A percentile compares a stretch with the other conserved stretches of the same genome.
Conservation (phyloP, 2,113 vertebrate genomes). For the Manacus vitellinus region DNA sequence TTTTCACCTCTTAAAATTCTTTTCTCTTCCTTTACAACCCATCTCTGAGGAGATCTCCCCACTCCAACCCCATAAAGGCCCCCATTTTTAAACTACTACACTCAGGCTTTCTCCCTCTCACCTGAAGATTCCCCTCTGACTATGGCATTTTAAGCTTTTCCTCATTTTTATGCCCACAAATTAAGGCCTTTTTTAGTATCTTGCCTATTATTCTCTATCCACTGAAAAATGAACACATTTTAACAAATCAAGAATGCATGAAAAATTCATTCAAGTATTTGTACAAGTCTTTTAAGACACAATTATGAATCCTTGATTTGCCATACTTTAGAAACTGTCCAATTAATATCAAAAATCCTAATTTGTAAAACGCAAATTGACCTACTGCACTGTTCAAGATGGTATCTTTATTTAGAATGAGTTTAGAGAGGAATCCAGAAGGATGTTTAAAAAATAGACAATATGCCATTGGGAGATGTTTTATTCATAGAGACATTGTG, state of each 20-base stretch:
- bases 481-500: conserved; percentile 41
- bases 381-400: conserved; percentile 2
- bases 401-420: conserved; percentile 43
- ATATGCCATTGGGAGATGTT: conserved; percentile 36
- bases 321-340: conserved; percentile 25
- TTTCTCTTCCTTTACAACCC: background rate
- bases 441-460: conserved; percentile 11
- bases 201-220: background rate
- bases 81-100: background rate
- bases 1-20: background rate
- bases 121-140: background rate
- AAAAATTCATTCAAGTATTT: conserved; percentile 63
- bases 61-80: background rate
- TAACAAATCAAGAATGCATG: conserved; percentile 41
- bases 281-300: conserved; percentile 36
- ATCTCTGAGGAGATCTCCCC: background rate
- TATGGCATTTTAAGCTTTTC: background rate
- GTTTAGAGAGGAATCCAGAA: conserved; percentile 15
- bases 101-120: background rate
- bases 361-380: conserved; percentile 43
- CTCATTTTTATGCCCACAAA: background rate
- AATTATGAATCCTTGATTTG: conserved; percentile 22
- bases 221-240: conserved; percentile 14
- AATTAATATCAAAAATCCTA: conserved; percentile 35
- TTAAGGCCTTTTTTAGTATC: background rate